These are phyloP conservation scores for Macquaria australasica DNA, from an alignment of 2,113 vertebrate species.

Conservation along the genomic window DNA sequence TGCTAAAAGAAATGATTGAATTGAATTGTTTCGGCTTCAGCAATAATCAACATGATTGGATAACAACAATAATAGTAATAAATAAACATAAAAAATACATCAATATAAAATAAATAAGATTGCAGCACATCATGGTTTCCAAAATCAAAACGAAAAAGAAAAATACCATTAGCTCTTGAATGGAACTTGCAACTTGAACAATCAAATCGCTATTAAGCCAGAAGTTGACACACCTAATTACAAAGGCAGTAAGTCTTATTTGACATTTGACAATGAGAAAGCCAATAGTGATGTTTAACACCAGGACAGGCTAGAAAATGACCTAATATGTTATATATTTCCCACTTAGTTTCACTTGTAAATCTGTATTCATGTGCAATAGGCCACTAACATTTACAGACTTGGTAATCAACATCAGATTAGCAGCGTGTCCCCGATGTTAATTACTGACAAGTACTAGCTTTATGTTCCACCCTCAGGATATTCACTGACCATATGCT, in stretches of 20 bases:
- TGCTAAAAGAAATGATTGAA: background rate
- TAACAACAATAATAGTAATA: background rate
- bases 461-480: background rate
- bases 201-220: background rate
- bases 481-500: conserved; percentile 17
- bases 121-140: background rate
- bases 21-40: background rate
- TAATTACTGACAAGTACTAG: conserved; percentile 3
- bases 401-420: background rate
- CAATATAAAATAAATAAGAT: background rate
- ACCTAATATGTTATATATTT: background rate
- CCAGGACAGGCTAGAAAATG: background rate
- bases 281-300: background rate
- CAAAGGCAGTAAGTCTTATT: background rate
- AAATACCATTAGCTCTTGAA: background rate
- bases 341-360: background rate
- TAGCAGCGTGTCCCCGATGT: background rate
- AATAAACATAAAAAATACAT: background rate
- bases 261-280: background rate
- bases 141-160: background rate
- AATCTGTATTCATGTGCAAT: background rate
- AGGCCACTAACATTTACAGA: background rate
- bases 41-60: background rate
- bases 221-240: background rate
- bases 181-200: background rate